Conservation (phyloP, 2,797 vertebrate species). For the Saxicola maurus region DNA sequence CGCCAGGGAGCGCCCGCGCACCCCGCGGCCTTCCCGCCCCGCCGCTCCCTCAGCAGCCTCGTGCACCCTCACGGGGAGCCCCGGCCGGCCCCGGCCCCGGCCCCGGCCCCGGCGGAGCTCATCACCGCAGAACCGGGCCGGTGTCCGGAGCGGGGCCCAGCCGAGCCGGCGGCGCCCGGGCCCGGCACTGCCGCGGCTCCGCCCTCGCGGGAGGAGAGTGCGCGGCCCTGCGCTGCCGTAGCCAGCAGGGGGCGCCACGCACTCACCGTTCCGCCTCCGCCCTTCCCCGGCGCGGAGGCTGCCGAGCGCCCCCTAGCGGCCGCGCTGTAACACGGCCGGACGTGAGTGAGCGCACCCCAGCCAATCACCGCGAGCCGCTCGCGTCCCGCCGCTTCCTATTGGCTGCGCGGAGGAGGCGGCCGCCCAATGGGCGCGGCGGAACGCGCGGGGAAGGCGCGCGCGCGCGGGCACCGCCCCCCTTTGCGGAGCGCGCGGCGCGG, state of each 20-base stretch:
- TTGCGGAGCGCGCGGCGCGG: neutral
- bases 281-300: rapidly evolving
- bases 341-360: rapidly evolving
- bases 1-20: neutral
- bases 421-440: neutral
- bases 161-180: too few species aligned
- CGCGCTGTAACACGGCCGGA: neutral
- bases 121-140: neutral
- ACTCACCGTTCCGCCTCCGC: rapidly evolving
- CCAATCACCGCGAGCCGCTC: neutral
- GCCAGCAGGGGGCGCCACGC: rapidly evolving
- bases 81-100: too few species aligned
- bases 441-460: neutral
- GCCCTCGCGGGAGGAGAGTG: too few species aligned
- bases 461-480: neutral
- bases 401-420: rapidly evolving
- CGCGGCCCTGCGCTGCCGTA: rapidly evolving
- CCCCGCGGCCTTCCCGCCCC: neutral
- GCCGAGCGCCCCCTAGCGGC: neutral
- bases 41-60: neutral
- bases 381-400: neutral
- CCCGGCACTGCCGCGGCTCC: neutral
- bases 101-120: neutral
- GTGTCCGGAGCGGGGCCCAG: neutral
- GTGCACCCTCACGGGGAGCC: neutral